phyloP scores from a whole-genome alignment of 2,888 invertebrate genomes.

The Patella pellucida region DNA sequence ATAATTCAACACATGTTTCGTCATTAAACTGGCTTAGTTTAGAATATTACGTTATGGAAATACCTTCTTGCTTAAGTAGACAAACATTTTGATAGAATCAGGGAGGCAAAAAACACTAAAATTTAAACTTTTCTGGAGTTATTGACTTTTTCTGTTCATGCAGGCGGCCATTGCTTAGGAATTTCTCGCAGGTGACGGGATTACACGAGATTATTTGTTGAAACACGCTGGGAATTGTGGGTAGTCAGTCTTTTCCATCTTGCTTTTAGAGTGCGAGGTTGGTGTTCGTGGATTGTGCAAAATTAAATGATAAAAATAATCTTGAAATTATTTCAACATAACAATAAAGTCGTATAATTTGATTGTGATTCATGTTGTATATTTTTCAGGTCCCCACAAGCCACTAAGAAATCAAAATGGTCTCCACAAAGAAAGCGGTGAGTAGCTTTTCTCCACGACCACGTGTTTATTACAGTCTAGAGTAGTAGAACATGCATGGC shows the following conservation, averaged over 20 bases:
- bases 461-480: background rate
- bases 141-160: background rate
- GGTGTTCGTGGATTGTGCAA: background rate
- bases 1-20: too few relatives aligned
- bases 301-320: background rate
- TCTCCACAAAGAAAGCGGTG: slow-evolving; percentile 56
- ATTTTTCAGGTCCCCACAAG: background rate
- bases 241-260: background rate
- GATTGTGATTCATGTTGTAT: background rate
- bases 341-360: background rate
- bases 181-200: slow-evolving; percentile 20
- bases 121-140: background rate
- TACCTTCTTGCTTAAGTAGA: slow-evolving; percentile 80
- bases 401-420: slow-evolving; percentile 38
- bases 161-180: slow-evolving; percentile 6
- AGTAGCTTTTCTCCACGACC: slow-evolving; percentile 18
- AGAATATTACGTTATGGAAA: too few relatives aligned
- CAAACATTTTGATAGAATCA: slow-evolving; percentile 50
- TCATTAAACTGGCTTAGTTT: too few relatives aligned
- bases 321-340: background rate
- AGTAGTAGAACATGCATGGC: too few relatives aligned
- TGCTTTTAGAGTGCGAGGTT: background rate
- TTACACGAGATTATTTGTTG: slow-evolving; percentile 11
- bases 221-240: background rate
- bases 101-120: background rate